Conservation (phyloP, 2,888 invertebrate species). For the Palloptera scutellata region DNA sequence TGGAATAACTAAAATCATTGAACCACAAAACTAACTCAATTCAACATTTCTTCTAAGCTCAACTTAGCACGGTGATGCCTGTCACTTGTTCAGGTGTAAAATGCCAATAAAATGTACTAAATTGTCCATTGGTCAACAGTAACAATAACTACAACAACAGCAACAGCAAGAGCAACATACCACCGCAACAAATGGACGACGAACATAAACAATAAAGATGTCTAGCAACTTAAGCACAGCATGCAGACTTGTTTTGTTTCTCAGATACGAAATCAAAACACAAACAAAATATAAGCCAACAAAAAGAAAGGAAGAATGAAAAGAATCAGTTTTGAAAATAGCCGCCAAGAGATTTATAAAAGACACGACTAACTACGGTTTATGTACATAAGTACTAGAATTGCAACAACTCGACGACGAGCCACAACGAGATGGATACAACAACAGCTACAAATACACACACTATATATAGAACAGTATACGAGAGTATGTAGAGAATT, state of each 20-base stretch:
- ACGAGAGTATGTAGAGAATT: too few relatives aligned
- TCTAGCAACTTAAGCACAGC: slow-evolving; percentile 15
- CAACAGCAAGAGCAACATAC: slow-evolving; percentile 1
- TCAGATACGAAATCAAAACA: slow-evolving; percentile 4
- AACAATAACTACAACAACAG: not conserved
- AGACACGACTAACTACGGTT: too few relatives aligned
- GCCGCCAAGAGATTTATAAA: too few relatives aligned
- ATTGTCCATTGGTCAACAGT: slow-evolving; percentile 32
- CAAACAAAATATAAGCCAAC: slow-evolving; percentile 6
- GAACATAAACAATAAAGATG: slow-evolving; percentile 41
- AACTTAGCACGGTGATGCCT: slow-evolving; percentile 17
- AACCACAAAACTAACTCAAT: not conserved
- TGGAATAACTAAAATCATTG: not conserved
- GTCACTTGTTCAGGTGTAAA: slow-evolving; percentile 57
- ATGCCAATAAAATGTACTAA: slow-evolving; percentile 50
- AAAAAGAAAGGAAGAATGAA: slow-evolving; percentile 12
- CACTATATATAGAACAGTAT: too few relatives aligned
- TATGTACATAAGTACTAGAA: too few relatives aligned
- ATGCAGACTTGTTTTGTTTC: not conserved
- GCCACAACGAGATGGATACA: too few relatives aligned
- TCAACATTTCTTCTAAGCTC: too few relatives aligned
- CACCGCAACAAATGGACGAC: slow-evolving; percentile 17
- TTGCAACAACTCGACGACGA: too few relatives aligned
- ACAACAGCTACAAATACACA: too few relatives aligned
- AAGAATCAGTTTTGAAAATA: slow-evolving; percentile 16